Evolutionary conservation across 2,113 vertebrate genomes (phyloP).

Genomic region (Psammodynastes pulverulentus): DNA sequence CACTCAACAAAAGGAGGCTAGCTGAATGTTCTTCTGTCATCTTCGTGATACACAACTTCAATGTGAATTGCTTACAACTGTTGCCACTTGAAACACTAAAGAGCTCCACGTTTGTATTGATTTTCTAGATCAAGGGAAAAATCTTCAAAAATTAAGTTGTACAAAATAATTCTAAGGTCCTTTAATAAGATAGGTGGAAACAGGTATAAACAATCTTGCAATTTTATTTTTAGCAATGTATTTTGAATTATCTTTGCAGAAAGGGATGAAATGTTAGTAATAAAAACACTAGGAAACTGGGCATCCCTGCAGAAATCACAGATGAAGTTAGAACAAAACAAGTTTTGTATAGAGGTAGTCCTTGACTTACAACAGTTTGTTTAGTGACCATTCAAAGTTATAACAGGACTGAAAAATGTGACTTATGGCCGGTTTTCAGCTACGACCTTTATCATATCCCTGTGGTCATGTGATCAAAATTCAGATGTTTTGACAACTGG

Average conservation of each 20-base stretch:
- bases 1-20: conserved; percentile 45
- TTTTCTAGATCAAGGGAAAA: not conserved
- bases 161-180: not conserved
- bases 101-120: not conserved
- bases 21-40: conserved; percentile 11
- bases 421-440: not conserved
- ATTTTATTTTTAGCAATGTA: not conserved
- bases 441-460: not conserved
- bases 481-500: not conserved
- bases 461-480: not conserved
- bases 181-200: not conserved
- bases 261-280: not conserved
- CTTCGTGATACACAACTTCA: conserved; percentile 23
- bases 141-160: conserved; percentile 1
- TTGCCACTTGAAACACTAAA: conserved; percentile 1
- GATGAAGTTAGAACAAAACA: not conserved
- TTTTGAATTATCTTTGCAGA: not conserved
- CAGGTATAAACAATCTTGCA: not conserved
- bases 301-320: not conserved
- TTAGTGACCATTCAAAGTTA: not conserved
- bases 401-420: not conserved
- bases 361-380: not conserved
- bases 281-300: not conserved
- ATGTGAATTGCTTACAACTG: not conserved
- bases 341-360: not conserved